These are phyloP conservation scores for Diaperis boleti DNA, from an alignment of 2,888 invertebrate species.

Conservation along the genomic window DNA sequence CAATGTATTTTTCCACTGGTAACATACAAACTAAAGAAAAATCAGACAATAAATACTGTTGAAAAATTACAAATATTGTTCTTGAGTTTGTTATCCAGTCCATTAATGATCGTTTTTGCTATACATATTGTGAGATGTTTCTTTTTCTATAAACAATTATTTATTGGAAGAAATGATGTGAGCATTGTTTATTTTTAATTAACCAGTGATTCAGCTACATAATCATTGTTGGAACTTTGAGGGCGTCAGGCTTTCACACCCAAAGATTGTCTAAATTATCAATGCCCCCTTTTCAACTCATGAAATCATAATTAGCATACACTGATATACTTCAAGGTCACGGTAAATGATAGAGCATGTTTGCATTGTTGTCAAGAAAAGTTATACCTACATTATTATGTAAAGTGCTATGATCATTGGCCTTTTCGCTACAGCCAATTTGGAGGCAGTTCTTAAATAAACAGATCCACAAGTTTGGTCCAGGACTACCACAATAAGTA, in stretches of 20 bases:
- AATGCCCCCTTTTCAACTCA: constrained; percentile 2
- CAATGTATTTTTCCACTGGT: too few species aligned
- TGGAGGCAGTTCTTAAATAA: constrained; percentile 82
- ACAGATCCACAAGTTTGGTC: constrained; percentile 90
- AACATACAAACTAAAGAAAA: too few species aligned
- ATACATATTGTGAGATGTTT: too few species aligned
- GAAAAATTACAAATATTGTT: too few species aligned
- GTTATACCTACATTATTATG: constrained; percentile 76
- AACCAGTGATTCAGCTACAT: constrained; percentile 9
- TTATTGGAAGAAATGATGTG: neutral
- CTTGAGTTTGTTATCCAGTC: too few species aligned
- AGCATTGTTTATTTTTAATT: neutral
- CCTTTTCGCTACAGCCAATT: constrained; percentile 86
- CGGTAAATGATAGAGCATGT: constrained; percentile 22
- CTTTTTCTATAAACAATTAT: too few species aligned
- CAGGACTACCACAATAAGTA: constrained; percentile 78
- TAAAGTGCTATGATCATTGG: constrained; percentile 84
- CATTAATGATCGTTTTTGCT: too few species aligned
- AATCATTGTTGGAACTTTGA: neutral
- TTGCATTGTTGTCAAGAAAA: constrained; percentile 7
- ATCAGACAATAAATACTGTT: too few species aligned
- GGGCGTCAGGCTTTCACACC: constrained; percentile 7
- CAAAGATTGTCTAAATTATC: constrained; percentile 4
- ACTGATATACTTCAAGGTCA: constrained; percentile 24
- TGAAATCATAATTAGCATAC: too few species aligned